Evolutionary conservation across 2,888 invertebrate species (phyloP), one percentile per base, ranked within the genome.

Genomic region (Eupithecia dodoneata): DNA sequence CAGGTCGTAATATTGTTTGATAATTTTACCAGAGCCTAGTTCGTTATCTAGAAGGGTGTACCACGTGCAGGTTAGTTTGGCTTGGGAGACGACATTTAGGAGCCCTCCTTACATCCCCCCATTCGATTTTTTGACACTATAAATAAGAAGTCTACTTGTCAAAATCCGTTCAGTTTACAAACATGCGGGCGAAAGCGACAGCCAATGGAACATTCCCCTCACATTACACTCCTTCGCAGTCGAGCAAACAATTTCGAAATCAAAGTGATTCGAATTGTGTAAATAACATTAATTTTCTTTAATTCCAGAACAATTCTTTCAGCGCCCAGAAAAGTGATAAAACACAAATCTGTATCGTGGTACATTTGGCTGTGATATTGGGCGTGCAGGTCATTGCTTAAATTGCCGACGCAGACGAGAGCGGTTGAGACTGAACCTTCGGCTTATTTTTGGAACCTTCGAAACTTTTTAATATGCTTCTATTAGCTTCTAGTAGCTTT

Each of bases 341-440:
- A 71, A 55, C 74, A 59, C 15, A 52, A 77, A 72, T 77, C 41
- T 70, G 74, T 67, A 63, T n/a, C 76, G 91, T 88, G 90, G 83
- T 90, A 89, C 90, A 92, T 92, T 92, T 91, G 90, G 89, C 90
- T 90, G 92, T 89, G 82, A 88, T 93, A 89, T 90, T 88, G 88
- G 87, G 83, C 83, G 83, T 85, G 84, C 86, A 90, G 88, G 82
- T 90, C 91, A 90, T 93, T 92, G 87, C 88, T 83, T 84, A 85
- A 85, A 91, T 90, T 86, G 88, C 83, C 81, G 85, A 78, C 45
- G 44, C 45, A 6, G 66, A 75, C 81, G 83, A 83, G 85, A 82
- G 81, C 84, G 78, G 76, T 80, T 74, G 71, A 78, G 55, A 9
- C 18, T 9, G 7, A 59, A 59, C 80, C 84, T 52, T 71, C 71